Evolutionary conservation across 2,888 invertebrate genomes (phyloP), one percentile per base, ranked within the genome.

Genomic region (Caenorhabditis doughertyi): DNA sequence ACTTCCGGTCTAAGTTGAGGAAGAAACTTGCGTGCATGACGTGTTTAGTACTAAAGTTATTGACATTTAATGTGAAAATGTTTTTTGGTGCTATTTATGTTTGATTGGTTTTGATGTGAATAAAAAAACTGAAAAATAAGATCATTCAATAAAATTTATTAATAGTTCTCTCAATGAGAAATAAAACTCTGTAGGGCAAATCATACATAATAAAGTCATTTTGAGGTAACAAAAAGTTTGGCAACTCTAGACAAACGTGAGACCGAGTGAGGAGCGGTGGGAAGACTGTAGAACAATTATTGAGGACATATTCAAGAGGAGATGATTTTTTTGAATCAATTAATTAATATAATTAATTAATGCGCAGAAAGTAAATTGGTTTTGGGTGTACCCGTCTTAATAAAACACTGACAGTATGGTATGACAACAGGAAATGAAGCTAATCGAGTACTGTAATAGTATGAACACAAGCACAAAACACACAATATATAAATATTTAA

Each of bases 291-390:
- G 49, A 49, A 27, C 35, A 56, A 32, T 56, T 18, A 47, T 44
- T 29, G 29, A 32, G 16, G 47, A 32, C 25, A 32, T 13, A 65
- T 32, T 49, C 18, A 16, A 64, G 47, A 64, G 42, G 18, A 11
- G n/a, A n/a, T n/a, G n/a, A n/a, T n/a, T n/a, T n/a, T n/a, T n/a
- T 56, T 32, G 27, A 35, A 39, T 60, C 42, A 65, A 65, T 65
- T 65, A 65, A 65, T 65, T 65, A 65, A 49, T 65, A 49, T 65
- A 65, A 65, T 65, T 47, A 65, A 65, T 65, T 16, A 65, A 47
- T 65, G 64, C 47, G 64, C 47, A 65, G 64, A 65, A 65, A 47
- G 67, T 60, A 29, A 23, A 53, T 16, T 29, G 23, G 29, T 62
- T 21, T 27, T 62, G 9, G 35, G 9, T 5, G 35, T n/a, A 65